Evolutionary conservation across 2,113 vertebrate species (phyloP).

Genomic region (Carassius gibelio): DNA sequence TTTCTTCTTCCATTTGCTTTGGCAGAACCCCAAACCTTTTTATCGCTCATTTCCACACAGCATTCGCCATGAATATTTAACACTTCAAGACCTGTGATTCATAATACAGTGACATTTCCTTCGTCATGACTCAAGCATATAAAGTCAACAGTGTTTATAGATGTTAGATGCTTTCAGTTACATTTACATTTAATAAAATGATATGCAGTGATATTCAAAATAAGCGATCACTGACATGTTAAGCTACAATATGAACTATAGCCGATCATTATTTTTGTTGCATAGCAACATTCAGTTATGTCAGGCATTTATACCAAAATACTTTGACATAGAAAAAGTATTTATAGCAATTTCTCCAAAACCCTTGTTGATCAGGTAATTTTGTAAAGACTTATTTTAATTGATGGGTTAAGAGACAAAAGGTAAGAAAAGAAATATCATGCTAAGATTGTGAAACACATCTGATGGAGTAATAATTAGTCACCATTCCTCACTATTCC

Average conservation of each 20-base stretch:
- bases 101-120: constrained; percentile 31
- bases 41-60: constrained; percentile 64
- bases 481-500: constrained; percentile 3
- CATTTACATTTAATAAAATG: background rate
- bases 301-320: background rate
- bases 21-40: constrained; percentile 34
- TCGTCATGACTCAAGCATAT: background rate
- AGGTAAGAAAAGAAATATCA: no score
- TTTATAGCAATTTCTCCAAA: no score
- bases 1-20: constrained; percentile 15
- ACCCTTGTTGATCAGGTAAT: background rate
- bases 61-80: constrained; percentile 73
- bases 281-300: background rate
- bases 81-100: constrained; percentile 66
- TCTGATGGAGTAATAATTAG: constrained; percentile 13
- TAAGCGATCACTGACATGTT: background rate
- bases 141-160: constrained; percentile 5
- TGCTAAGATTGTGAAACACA: background rate
- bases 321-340: no score
- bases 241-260: background rate
- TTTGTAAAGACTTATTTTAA: background rate
- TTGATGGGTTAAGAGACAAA: background rate
- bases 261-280: background rate
- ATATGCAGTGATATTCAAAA: background rate
- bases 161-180: background rate